Evolutionary conservation across 2,797 vertebrate genomes (phyloP).

Genomic region (Gymnothorax reevesii): DNA sequence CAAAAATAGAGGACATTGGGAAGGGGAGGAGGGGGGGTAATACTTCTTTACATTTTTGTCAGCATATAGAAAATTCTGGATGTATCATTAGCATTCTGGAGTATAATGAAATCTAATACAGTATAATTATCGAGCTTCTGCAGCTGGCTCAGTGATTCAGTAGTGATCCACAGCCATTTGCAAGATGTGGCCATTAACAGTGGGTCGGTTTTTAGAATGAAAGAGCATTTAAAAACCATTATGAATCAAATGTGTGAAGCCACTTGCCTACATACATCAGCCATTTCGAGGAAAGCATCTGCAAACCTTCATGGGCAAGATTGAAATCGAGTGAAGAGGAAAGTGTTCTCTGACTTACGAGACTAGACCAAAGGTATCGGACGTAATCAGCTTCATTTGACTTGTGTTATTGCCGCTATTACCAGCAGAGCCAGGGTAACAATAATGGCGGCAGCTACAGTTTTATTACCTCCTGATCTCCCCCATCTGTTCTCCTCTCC

Average conservation of each 20-base stretch:
- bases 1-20: too few species aligned
- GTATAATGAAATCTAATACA: not conserved
- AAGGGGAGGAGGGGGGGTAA: too few species aligned
- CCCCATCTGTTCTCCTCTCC: slow-evolving; percentile 66
- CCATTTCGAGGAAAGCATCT: not conserved
- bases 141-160: not conserved
- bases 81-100: not conserved
- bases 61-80: not conserved
- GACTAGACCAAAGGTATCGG: not conserved
- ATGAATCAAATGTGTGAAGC: not conserved
- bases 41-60: not conserved
- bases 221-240: not conserved
- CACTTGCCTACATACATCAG: not conserved
- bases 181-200: not conserved
- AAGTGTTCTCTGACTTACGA: not conserved
- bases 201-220: not conserved
- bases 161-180: not conserved
- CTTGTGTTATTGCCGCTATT: slow-evolving; percentile 57
- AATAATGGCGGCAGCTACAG: slow-evolving; percentile 65
- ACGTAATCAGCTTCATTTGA: slow-evolving; percentile 9
- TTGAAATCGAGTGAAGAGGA: not conserved
- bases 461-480: slow-evolving; percentile 68
- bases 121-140: too few species aligned
- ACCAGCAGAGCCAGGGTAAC: slow-evolving; percentile 57
- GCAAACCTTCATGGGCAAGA: not conserved